Conservation (phyloP, 2,888 invertebrate genomes). For the Drosophila pseudotakahashii region DNA sequence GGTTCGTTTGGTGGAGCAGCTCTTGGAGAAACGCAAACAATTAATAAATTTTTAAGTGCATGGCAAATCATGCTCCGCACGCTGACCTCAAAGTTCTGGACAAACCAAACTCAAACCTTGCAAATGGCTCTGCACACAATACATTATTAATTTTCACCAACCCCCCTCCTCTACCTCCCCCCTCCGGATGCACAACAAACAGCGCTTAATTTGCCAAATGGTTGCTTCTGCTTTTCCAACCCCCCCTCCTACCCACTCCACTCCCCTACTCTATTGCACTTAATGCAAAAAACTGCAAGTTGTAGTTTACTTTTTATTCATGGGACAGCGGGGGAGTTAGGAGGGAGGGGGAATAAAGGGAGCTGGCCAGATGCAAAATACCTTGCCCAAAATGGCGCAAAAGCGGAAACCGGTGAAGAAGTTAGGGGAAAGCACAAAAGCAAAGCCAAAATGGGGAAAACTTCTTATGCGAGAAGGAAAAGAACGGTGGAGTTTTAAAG, state of each 20-base stretch:
- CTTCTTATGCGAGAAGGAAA: conserved; percentile 5
- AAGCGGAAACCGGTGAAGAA: conserved; percentile 46
- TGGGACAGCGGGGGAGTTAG: conserved; percentile 20
- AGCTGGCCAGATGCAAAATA: conserved; percentile 63
- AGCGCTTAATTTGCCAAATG: conserved; percentile 76
- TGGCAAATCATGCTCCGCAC: conserved; percentile 59
- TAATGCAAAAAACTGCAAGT: conserved; percentile 48
- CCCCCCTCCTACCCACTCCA: conserved; percentile 9
- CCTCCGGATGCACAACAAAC: conserved; percentile 68
- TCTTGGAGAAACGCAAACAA: conserved; percentile 63
- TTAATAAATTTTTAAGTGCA: conserved; percentile 76
- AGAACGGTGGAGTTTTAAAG: background rate
- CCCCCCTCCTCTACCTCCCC: background rate
- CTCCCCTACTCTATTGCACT: conserved; percentile 23
- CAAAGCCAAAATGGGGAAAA: conserved; percentile 31
- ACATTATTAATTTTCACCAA: conserved; percentile 67
- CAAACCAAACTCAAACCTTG: conserved; percentile 54
- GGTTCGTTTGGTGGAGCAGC: background rate
- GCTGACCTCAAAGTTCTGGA: conserved; percentile 52
- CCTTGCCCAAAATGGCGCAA: conserved; percentile 67
- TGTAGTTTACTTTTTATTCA: conserved; percentile 44
- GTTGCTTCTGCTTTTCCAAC: conserved; percentile 39
- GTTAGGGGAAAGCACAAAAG: conserved; percentile 48
- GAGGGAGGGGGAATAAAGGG: conserved; percentile 19
- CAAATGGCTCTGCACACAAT: conserved; percentile 70